These are phyloP conservation scores for Macquaria ambigua DNA, from an alignment of 2,113 vertebrate species.

Conservation along the genomic window DNA sequence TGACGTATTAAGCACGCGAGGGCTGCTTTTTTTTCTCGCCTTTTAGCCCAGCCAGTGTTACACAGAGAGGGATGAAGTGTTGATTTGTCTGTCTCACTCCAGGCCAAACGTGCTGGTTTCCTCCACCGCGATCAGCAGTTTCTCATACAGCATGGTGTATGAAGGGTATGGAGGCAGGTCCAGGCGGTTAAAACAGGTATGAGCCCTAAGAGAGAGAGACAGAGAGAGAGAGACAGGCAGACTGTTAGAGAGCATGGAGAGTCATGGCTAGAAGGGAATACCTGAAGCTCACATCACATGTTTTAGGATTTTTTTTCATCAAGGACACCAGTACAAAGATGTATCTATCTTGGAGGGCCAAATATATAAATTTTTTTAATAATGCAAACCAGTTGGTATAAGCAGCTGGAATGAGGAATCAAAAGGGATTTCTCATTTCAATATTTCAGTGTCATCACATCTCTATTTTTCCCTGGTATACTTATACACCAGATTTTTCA, in stretches of 20 bases:
- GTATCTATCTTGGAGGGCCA: background rate
- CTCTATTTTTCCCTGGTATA: background rate
- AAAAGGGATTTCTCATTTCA: background rate
- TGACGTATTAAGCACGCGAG: background rate
- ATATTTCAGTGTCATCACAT: background rate
- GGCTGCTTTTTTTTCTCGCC: background rate
- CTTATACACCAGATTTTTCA: background rate
- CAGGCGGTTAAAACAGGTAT: slow-evolving; percentile 98
- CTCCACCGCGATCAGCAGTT: slow-evolving; percentile 96
- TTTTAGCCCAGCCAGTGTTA: slow-evolving; percentile 1
- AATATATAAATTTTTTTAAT: background rate
- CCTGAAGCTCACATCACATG: background rate
- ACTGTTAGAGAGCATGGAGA: background rate
- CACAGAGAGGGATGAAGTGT: background rate
- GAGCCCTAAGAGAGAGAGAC: slow-evolving; percentile 86
- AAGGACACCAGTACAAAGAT: background rate
- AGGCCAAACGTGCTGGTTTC: slow-evolving; percentile 99
- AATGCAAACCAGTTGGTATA: background rate
- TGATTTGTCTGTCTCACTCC: slow-evolving; percentile 86
- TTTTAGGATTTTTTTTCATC: background rate
- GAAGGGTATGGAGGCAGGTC: slow-evolving; percentile 98
- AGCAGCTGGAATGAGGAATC: background rate
- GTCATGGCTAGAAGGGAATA: background rate
- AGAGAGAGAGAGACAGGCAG: background rate
- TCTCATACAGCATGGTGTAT: slow-evolving; percentile 95